phyloP scores from a whole-genome alignment of 2,797 vertebrate genomes.

The Acanthornis magna region DNA sequence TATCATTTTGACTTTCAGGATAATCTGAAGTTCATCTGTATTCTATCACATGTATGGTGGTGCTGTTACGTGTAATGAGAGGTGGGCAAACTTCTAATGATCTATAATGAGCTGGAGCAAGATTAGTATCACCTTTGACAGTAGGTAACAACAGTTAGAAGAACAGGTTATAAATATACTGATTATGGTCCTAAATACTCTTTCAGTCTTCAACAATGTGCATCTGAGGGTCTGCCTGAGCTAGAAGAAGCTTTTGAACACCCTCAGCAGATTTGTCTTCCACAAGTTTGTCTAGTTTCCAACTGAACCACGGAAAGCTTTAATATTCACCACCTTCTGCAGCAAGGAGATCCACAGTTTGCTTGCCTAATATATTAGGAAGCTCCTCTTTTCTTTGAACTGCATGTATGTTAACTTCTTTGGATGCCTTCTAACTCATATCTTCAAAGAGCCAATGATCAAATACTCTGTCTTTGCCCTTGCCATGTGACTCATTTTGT shows the following conservation, averaged over 20 bases:
- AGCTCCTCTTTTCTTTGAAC: background rate
- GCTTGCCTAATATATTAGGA: background rate
- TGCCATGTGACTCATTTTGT: background rate
- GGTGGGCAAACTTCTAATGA: background rate
- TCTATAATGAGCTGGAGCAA: background rate
- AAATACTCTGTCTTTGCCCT: background rate
- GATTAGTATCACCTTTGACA: background rate
- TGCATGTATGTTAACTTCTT: background rate
- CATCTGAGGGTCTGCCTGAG: background rate
- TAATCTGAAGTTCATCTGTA: background rate
- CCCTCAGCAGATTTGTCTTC: background rate
- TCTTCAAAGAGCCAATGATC: background rate
- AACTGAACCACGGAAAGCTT: background rate
- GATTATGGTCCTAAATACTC: background rate
- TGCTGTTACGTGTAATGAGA: background rate
- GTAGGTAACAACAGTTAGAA: background rate
- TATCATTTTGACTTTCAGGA: background rate
- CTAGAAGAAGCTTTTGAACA: background rate
- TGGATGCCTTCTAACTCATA: background rate
- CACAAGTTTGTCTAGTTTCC: background rate
- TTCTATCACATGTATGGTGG: background rate
- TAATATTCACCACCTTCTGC: background rate
- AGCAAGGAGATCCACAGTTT: background rate
- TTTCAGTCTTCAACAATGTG: background rate
- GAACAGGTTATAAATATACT: background rate